phyloP scores from a whole-genome alignment of 1,140 invertebrate species.

The Magallana gigas region DNA sequence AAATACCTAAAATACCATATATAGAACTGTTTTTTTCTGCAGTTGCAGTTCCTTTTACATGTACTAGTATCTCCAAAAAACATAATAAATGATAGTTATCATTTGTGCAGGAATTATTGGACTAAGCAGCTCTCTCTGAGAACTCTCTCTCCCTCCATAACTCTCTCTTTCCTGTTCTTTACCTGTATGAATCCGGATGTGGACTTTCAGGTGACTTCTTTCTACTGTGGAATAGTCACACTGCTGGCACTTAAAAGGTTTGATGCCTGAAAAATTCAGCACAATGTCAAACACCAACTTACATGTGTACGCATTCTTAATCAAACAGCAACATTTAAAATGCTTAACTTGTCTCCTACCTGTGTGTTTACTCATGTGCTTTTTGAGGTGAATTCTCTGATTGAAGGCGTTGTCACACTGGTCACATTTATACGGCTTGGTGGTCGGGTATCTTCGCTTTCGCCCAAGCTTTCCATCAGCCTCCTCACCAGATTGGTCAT shows the following conservation, averaged over 20 bases:
- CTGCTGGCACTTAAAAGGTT: conserved; percentile 80
- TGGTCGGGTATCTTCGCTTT: conserved; percentile 72
- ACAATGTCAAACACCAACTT: neutral
- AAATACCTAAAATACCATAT: too few species aligned
- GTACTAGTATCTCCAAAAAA: too few species aligned
- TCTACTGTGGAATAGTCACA: conserved; percentile 81
- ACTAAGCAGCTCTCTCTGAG: too few species aligned
- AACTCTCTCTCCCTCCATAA: too few species aligned
- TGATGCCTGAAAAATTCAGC: conserved; percentile 71
- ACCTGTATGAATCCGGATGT: conserved; percentile 79
- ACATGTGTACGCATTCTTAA: neutral
- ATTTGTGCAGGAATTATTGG: too few species aligned
- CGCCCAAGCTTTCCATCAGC: conserved; percentile 34
- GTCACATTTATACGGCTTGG: conserved; percentile 76
- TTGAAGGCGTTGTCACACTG: conserved; percentile 78
- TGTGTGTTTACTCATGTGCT: conserved; percentile 79
- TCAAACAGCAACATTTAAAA: neutral
- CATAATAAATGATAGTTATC: too few species aligned
- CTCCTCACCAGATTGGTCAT: neutral
- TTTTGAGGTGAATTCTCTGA: conserved; percentile 79
- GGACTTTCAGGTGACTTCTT: conserved; percentile 80
- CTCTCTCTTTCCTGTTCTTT: conserved; percentile 1
- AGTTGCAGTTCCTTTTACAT: too few species aligned
- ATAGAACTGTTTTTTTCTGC: too few species aligned
- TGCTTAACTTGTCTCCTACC: conserved; percentile 63